Base-by-base conservation (phyloP, 2,797 vertebrate species). In the Acanthiza pusilla region DNA sequence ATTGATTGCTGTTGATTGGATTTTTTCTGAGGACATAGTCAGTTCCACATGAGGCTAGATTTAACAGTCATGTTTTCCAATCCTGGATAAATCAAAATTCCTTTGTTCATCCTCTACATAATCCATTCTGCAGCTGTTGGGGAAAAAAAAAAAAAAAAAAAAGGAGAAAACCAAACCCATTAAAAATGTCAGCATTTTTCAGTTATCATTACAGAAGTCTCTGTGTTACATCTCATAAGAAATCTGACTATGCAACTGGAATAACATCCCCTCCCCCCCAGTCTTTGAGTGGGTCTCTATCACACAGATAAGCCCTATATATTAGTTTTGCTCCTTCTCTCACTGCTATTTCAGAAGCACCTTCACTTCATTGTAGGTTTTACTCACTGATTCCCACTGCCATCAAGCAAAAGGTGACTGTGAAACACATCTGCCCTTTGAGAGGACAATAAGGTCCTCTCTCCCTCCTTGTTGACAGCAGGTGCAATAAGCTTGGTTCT, bases 1-100 rank as follows among this genome's bases (percentile, higher is more conserved):
- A 89, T 48, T 93, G 81, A 93, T 93, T 93, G 51, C 14, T 92
- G 55, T 90, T 91, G 54, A 95, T 86, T 89, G 53, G 71, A 84
- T 96, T 97, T 95, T 93, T 43, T 95, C 65, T 4, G 22, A 95
- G 48, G 58, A 88, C 62, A 58, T 29, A 88, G 55, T 68, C 67
- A 79, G 27, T 96, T 97, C 67, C 43, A 58, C 11, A 51, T 63
- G 17, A 63, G 2, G 6, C 77, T 91, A 82, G 32, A 92, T 91
- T 92, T 94, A 94, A 62, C 38, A 90, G 50, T 60, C 47, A 76
- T 3, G 85, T 91, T 96, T 87, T 80, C 29, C 5, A 96, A 0
- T 61, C n/a, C 54, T 22, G 5, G 21, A 11, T 67, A 96, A 92
- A 89, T 67, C 13, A 79, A 76, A 63, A 63, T 83, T 30, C 42